Percentiles rank a stretch among this genome's conserved stretches.
Evolutionary conservation across 2,888 invertebrate species (phyloP).

Genomic region (Epirrhoe tristata): DNA sequence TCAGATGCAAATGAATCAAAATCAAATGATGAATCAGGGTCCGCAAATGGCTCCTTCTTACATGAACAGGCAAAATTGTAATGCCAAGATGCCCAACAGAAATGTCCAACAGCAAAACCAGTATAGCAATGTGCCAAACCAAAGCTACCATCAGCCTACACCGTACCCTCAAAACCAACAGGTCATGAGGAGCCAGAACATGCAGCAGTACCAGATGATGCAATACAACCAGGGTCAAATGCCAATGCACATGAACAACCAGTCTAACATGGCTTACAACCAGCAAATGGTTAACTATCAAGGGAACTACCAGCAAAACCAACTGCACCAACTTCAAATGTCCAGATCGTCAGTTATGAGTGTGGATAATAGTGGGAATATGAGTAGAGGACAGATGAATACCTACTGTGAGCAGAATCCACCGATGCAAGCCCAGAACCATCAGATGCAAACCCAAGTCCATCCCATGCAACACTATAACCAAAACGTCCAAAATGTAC

Average conservation of each 20-base stretch:
- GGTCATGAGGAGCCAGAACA: constrained; percentile 66
- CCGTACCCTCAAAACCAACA: constrained; percentile 73
- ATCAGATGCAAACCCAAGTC: constrained; percentile 62
- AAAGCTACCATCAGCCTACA: constrained; percentile 68
- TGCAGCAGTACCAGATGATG: constrained; percentile 75
- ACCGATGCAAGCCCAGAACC: constrained; percentile 56
- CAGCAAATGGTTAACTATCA: constrained; percentile 74
- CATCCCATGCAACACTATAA: constrained; percentile 58
- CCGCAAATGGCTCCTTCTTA: constrained; percentile 61
- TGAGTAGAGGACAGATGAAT: constrained; percentile 72
- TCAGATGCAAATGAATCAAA: constrained; percentile 64
- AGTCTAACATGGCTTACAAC: constrained; percentile 66
- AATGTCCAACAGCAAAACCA: constrained; percentile 44
- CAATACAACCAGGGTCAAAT: constrained; percentile 72
- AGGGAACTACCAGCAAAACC: constrained; percentile 68
- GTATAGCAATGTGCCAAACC: constrained; percentile 61
- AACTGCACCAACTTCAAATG: constrained; percentile 75
- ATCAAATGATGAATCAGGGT: constrained; percentile 58
- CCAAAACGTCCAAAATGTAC: constrained; percentile 71
- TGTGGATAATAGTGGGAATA: constrained; percentile 77
- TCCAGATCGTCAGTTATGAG: constrained; percentile 81
- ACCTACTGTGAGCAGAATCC: constrained; percentile 72
- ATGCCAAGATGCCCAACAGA: constrained; percentile 66
- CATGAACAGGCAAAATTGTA: constrained; percentile 65
- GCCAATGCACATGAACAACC: constrained; percentile 61